Base-by-base conservation (phyloP, 2,113 vertebrate species). In the Cairina moschata region DNA sequence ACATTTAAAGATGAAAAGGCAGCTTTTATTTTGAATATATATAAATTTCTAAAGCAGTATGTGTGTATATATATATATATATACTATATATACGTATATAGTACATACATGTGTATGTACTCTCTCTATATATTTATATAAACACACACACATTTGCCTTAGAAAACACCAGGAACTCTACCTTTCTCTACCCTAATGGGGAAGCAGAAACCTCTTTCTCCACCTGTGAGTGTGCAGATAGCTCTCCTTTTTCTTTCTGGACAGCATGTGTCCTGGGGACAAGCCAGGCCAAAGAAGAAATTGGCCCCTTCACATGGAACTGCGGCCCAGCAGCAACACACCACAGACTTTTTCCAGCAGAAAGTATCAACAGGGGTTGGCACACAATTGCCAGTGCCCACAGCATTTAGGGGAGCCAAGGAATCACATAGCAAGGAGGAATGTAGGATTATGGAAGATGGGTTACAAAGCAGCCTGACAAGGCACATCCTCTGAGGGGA, bases 291-390 rank as follows among this genome's bases (percentile, higher is more conserved):
- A 20, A 32, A 32, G 62, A 54, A 72, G 38, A 25, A 73, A 14
- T 17, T 29, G 22, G 1, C 1, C 20, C 44, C 42, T 63, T 46
- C n/a, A 8, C 0, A 0, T 0, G 4, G 17, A 13, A 32, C 22
- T 0, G 1, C 28, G 4, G 15, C 9, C 28, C 31, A 44, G 16
- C 16, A 91, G 4, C 11, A 68, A 42, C 69, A 55, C 5, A 23
- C 18, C 8, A 6, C 3, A 13, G 50, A 44, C 60, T 75, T 93
- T 82, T 77, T 44, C 74, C 58, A 72, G 38, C 20, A 76, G 54
- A 85, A 89, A 83, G 62, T 1, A 21, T 23, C 31, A 58, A 6
- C 0, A 25, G 44, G n/a, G 9, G 9, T 66, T 54, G 46, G 44
- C n/a, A 50, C 9, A 48, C 36, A 32, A 48, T 16, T 59, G 16